Base-by-base conservation (phyloP, 2,113 vertebrate genomes). In the Gallinago jamesoni region DNA sequence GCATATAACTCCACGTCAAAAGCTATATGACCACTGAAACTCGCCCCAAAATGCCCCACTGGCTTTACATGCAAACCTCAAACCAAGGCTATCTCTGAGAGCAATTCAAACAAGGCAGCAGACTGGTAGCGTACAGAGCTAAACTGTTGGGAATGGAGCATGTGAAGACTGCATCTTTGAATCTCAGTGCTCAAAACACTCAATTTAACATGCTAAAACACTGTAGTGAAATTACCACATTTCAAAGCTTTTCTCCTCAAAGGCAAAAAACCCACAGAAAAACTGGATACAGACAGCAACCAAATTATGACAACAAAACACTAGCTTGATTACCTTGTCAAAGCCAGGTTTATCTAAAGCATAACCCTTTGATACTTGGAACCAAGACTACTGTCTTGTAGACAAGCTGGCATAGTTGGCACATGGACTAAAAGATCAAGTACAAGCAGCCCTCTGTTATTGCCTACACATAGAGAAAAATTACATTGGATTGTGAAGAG, bases 341-440 rank as follows among this genome's bases (percentile, higher is more conserved):
- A 87, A 91, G 77, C 9, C 66, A 73, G 27, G 53, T 91, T 94
- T 80, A 79, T 79, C 63, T 89, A 45, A 55, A 92, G 70, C 43
- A 93, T 39, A 93, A 75, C 83, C 89, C 89, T 76, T 85, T 84
- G 89, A 84, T 76, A 93, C 81, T 92, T 91, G 67, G 89, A 96
- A 94, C 39, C 63, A 85, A 56, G 84, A 91, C 75, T 77, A 89
- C 89, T 50, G 53, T 73, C 83, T 91, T 89, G n/a, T 69, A 93
- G 85, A 89, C 88, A 90, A 94, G 89, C 93, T 97, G 93, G 94
- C 81, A 93, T 31, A 91, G 89, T 73, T 96, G 95, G 95, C 91
- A 94, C 78, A 27, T 2, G 35, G 77, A 89, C 86, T 72, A 48
- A 86, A 89, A 95, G 90, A 93, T 70, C 67, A 95, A 76, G 67